Base-by-base conservation (phyloP, 2,113 vertebrate genomes). In the Agapornis roseicollis region DNA sequence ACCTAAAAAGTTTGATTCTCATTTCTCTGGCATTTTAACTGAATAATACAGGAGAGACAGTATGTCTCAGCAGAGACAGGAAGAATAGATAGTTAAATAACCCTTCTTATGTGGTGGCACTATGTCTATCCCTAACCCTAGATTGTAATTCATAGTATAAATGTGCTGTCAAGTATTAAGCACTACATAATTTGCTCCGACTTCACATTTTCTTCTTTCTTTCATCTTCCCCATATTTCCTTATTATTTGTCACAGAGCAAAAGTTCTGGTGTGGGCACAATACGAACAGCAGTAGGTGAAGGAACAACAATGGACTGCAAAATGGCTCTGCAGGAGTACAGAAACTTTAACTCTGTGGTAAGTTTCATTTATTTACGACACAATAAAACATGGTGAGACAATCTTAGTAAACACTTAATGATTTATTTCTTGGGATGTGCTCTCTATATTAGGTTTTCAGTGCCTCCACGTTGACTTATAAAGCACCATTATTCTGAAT, bases 271-370 rank as follows among this genome's bases (percentile, higher is more conserved):
- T 28, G 23, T 47, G 86, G 55, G 80, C 44, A 88, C 69, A 55
- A 18, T 77, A 73, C 83, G 17, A 39, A 81, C 94, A 0, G 17
- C 95, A 18, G 87, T 78, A 74, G 77, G 87, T 58, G 97, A 95
- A 17, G 96, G 96, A 96, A 66, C 94, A 79, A 93, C 63, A 44
- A 85, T 95, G 78, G 98, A 98, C 24, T 98, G 97, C 96, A 99
- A 99, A 98, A 96, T 98, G 87, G 73, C 98, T 73, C 97, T 98
- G 41, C 98, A 97, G 27, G 98, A 99, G 31, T 98, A 98, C 66
- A 97, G 97, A 88, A 98, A 95, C 42, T 93, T 97, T 42, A 97
- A 85, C 68, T 66, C 96, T 72, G 96, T 89, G 98, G 99, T 99
- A 98, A 98, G 98, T 86, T 29, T 71, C 27, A 29, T 31, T 85